These are phyloP conservation scores for Aythya baeri DNA, from an alignment of 2,113 vertebrate genomes.

Conservation along the genomic window DNA sequence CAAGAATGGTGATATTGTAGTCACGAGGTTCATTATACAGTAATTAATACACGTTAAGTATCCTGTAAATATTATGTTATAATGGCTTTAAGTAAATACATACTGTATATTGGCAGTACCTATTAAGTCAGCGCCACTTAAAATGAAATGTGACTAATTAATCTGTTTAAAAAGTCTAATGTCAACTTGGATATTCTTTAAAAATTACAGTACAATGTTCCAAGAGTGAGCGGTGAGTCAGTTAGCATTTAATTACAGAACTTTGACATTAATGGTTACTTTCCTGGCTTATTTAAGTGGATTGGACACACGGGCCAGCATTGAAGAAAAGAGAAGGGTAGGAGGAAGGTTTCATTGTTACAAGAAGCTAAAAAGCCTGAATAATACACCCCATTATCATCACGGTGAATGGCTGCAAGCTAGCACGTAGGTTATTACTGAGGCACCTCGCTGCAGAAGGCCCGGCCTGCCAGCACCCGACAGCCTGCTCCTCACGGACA, in stretches of 20 bases:
- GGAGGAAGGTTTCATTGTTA: background rate
- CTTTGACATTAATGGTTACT: slow-evolving; percentile 46
- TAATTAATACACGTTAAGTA: slow-evolving; percentile 80
- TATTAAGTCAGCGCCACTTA: slow-evolving; percentile 70
- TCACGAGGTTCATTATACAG: slow-evolving; percentile 74
- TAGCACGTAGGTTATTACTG: background rate
- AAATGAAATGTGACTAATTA: slow-evolving; percentile 78
- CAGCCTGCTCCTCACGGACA: fast-evolving
- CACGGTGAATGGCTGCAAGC: background rate
- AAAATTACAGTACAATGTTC: slow-evolving; percentile 62
- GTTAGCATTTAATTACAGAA: slow-evolving; percentile 59
- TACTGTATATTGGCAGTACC: slow-evolving; percentile 66
- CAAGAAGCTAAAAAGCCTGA: background rate
- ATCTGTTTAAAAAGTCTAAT: slow-evolving; percentile 70
- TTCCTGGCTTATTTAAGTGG: slow-evolving; percentile 55
- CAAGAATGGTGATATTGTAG: slow-evolving; percentile 61
- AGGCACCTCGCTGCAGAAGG: background rate
- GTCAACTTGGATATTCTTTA: slow-evolving; percentile 74
- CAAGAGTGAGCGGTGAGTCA: slow-evolving; percentile 19
- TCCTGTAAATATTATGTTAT: slow-evolving; percentile 81
- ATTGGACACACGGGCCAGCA: slow-evolving; percentile 50
- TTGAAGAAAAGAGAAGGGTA: background rate
- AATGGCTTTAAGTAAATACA: slow-evolving; percentile 78
- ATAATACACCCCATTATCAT: background rate
- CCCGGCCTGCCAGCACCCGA: background rate